Conservation (phyloP, 2,113 vertebrate genomes). For the Etheostoma cragini region DNA sequence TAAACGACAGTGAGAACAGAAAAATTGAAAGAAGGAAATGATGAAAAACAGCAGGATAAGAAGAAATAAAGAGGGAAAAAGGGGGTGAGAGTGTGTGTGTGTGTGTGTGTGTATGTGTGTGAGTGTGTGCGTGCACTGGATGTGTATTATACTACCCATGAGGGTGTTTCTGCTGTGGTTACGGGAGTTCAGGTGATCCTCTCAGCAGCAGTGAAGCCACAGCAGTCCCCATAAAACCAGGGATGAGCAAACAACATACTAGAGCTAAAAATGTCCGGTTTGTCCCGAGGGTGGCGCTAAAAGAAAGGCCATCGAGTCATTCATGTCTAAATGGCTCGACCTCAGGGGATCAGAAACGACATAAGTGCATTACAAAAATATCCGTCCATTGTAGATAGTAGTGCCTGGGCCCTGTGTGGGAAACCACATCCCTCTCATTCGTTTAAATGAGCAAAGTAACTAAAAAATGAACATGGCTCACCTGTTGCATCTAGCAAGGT, state of each 20-base stretch:
- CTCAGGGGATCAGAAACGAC: neutral
- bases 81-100: constrained; percentile 2
- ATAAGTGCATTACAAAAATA: neutral
- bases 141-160: constrained; percentile 21
- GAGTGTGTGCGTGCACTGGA: constrained; percentile 14
- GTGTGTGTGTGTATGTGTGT: constrained; percentile 26
- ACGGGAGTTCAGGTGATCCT: constrained; percentile 50
- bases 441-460: too few relatives aligned
- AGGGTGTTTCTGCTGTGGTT: constrained; percentile 45
- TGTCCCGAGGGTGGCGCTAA: constrained; percentile 6
- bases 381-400: neutral
- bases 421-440: too few relatives aligned
- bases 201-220: constrained; percentile 40
- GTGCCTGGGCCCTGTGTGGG: neutral
- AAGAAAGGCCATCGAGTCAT: neutral
- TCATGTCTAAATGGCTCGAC: constrained; percentile 4
- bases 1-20: constrained; percentile 9
- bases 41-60: constrained; percentile 24
- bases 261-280: neutral
- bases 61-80: constrained; percentile 10
- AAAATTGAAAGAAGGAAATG: neutral
- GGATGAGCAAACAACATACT: constrained; percentile 33
- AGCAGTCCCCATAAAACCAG: constrained; percentile 38
- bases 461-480: too few relatives aligned
- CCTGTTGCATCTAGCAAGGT: too few relatives aligned